phyloP scores from a whole-genome alignment of 2,888 invertebrate species.

The Morinoia aosen region DNA sequence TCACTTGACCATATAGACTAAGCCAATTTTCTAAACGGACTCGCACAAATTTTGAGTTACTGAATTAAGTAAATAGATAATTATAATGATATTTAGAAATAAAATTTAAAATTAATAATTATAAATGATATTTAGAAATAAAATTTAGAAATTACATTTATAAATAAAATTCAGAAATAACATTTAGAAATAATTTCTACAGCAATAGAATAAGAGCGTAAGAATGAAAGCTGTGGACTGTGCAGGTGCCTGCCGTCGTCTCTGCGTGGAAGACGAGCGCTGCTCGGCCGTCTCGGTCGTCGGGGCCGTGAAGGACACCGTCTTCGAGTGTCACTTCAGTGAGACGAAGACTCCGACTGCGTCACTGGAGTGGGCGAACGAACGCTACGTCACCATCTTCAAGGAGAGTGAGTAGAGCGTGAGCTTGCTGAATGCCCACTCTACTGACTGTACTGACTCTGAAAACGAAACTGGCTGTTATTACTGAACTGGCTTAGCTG shows the following conservation, averaged over 20 bases:
- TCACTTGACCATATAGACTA: no score
- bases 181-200: no score
- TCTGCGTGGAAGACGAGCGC: background rate
- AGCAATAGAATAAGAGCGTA: no score
- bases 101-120: no score
- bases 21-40: no score
- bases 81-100: no score
- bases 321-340: background rate
- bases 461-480: background rate
- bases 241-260: background rate
- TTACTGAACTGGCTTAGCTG: background rate
- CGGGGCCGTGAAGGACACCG: background rate
- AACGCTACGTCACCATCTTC: background rate
- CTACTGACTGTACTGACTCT: background rate
- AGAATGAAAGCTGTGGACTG: no score
- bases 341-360: background rate
- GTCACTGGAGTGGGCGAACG: background rate
- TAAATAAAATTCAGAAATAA: no score
- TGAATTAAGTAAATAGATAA: no score
- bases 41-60: no score
- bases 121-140: no score
- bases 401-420: constrained; percentile 17
- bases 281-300: background rate
- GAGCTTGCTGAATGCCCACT: background rate
- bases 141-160: no score